These are phyloP conservation scores for Dicaeum eximium DNA, from an alignment of 2,113 vertebrate species.

Conservation along the genomic window DNA sequence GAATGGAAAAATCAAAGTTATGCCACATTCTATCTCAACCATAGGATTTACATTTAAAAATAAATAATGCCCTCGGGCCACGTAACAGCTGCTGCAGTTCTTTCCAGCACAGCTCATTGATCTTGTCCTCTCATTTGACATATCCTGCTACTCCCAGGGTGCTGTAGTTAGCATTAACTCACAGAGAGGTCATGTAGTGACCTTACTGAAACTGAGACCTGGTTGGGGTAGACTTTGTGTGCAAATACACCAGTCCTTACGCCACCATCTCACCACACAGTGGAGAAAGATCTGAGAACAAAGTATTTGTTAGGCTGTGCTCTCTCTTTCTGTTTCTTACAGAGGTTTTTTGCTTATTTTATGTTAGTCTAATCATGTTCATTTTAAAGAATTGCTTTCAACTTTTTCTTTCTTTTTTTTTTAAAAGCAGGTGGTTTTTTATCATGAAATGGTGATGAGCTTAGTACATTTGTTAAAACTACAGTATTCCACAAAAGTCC, in stretches of 20 bases:
- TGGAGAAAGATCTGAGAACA: neutral
- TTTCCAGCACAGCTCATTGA: neutral
- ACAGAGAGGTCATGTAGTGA: neutral
- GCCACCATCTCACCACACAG: neutral
- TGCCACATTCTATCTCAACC: neutral
- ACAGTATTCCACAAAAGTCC: neutral
- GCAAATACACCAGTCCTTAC: rapidly evolving
- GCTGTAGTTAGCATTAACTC: neutral
- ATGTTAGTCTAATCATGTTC: neutral
- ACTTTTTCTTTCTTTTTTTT: neutral
- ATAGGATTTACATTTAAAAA: conserved; percentile 23
- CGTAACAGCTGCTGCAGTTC: neutral
- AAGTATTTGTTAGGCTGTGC: neutral
- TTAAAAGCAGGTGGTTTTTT: neutral
- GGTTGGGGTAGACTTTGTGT: neutral
- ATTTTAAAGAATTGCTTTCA: neutral
- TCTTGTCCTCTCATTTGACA: neutral
- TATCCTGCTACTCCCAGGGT: neutral
- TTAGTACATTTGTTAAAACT: neutral
- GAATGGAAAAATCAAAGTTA: conserved; percentile 17
- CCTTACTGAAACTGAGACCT: neutral
- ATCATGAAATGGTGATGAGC: neutral
- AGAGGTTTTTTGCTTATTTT: neutral
- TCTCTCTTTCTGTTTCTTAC: neutral
- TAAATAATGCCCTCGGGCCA: neutral